Conservation (phyloP, 2,113 vertebrate genomes). For the Pao palembangensis region DNA sequence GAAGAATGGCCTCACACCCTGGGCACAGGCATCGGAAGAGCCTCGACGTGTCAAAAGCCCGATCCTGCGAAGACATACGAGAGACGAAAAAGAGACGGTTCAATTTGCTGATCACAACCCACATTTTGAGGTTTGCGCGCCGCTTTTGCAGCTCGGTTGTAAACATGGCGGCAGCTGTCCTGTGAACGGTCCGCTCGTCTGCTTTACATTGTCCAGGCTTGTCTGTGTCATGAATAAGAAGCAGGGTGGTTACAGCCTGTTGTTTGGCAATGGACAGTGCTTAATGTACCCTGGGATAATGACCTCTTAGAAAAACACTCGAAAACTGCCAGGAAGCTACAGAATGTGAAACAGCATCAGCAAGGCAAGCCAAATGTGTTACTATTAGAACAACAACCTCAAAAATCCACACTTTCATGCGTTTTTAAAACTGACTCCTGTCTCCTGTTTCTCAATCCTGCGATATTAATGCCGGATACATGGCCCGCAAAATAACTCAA, state of each 20-base stretch:
- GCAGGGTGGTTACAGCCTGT: slow-evolving; percentile 56
- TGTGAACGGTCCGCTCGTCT: slow-evolving; percentile 35
- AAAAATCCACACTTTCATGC: no score
- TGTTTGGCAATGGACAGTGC: slow-evolving; percentile 61
- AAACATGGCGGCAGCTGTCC: slow-evolving; percentile 40
- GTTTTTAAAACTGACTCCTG: no score
- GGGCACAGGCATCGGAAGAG: slow-evolving; percentile 58
- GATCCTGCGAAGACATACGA: slow-evolving; percentile 40
- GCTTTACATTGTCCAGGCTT: slow-evolving; percentile 59
- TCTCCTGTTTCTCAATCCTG: no score
- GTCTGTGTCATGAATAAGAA: slow-evolving; percentile 54
- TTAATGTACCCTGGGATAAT: slow-evolving; percentile 47
- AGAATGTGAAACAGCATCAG: slow-evolving; percentile 36
- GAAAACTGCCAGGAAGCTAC: slow-evolving; percentile 59
- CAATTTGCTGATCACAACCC: slow-evolving; percentile 41
- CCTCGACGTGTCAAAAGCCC: slow-evolving; percentile 31
- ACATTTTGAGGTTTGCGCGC: slow-evolving; percentile 5
- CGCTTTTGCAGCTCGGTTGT: background rate
- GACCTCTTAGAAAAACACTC: slow-evolving; percentile 63
- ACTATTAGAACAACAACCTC: no score
- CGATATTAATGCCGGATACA: no score
- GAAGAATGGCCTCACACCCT: slow-evolving; percentile 55
- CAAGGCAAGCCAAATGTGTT: background rate
- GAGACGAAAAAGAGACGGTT: slow-evolving; percentile 34
- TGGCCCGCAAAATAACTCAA: no score